Conservation (phyloP, 2,888 invertebrate genomes). For the Ypsolopha scabrella region DNA sequence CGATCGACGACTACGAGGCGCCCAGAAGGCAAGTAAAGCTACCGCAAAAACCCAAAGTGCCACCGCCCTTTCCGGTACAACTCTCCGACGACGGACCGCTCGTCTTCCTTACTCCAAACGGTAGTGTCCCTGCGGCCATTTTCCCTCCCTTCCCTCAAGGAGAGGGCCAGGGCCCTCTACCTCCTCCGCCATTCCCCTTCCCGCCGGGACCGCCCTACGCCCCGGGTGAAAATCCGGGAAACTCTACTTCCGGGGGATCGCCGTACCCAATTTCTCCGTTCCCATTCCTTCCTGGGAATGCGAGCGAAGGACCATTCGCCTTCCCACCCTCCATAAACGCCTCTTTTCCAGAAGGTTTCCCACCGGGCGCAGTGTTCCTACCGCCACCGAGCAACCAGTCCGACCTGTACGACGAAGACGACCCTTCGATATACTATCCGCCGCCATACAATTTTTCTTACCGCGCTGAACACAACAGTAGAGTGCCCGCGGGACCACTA, state of each 20-base stretch:
- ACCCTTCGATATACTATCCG: constrained; percentile 92
- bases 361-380: constrained; percentile 70
- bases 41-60: constrained; percentile 84
- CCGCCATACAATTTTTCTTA: constrained; percentile 92
- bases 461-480: constrained; percentile 80
- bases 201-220: constrained; percentile 67
- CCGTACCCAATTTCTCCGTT: constrained; percentile 73
- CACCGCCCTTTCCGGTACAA: constrained; percentile 95
- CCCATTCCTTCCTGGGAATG: constrained; percentile 73
- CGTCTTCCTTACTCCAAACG: constrained; percentile 86
- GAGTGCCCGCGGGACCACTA: constrained; percentile 85
- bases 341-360: constrained; percentile 68
- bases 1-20: constrained; percentile 87
- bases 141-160: constrained; percentile 76
- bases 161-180: constrained; percentile 67
- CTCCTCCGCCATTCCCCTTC: constrained; percentile 70
- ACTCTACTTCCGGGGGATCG: constrained; percentile 76
- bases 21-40: constrained; percentile 87
- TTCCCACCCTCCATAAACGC: constrained; percentile 69
- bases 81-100: constrained; percentile 87
- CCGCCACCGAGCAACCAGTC: constrained; percentile 80
- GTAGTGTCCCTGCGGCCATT: constrained; percentile 77
- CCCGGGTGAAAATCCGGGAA: constrained; percentile 72
- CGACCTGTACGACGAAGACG: constrained; percentile 88
- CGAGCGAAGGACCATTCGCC: constrained; percentile 67